These are phyloP conservation scores for Patella ulyssiponensis DNA, from an alignment of 2,888 invertebrate species.

Conservation along the genomic window DNA sequence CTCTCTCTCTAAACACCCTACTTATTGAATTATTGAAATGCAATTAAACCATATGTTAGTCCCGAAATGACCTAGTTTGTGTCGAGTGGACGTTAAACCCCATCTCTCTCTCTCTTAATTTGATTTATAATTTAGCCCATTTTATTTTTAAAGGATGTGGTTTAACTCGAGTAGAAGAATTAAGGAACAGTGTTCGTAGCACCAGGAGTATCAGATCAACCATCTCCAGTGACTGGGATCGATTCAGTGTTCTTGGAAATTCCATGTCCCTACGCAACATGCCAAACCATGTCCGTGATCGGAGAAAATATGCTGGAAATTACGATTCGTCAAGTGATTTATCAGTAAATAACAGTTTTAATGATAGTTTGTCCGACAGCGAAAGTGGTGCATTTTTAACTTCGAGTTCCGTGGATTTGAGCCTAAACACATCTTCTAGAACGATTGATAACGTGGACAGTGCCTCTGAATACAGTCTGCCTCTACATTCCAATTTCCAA, in stretches of 20 bases:
- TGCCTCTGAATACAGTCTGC: constrained; percentile 35
- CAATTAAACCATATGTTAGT: not conserved
- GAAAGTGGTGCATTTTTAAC: constrained; percentile 17
- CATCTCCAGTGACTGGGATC: constrained; percentile 57
- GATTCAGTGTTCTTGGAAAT: constrained; percentile 53
- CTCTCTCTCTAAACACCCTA: no score
- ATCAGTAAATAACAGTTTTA: constrained; percentile 35
- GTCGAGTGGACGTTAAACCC: no score
- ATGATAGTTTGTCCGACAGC: constrained; percentile 35
- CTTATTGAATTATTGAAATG: no score
- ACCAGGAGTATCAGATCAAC: constrained; percentile 35
- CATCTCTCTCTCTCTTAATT: not conserved
- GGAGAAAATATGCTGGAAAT: constrained; percentile 33
- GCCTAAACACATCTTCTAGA: not conserved
- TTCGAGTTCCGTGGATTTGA: not conserved
- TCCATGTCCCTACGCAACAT: constrained; percentile 38
- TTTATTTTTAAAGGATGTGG: constrained; percentile 24
- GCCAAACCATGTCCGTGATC: constrained; percentile 32
- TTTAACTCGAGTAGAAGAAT: constrained; percentile 44
- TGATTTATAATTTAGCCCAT: not conserved
- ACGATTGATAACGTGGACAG: constrained; percentile 35
- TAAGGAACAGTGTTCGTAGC: constrained; percentile 45
- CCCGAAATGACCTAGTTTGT: no score
- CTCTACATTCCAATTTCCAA: constrained; percentile 1
- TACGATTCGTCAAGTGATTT: constrained; percentile 40